phyloP scores from a whole-genome alignment of 2,888 invertebrate species.

The Noctua fimbriata region DNA sequence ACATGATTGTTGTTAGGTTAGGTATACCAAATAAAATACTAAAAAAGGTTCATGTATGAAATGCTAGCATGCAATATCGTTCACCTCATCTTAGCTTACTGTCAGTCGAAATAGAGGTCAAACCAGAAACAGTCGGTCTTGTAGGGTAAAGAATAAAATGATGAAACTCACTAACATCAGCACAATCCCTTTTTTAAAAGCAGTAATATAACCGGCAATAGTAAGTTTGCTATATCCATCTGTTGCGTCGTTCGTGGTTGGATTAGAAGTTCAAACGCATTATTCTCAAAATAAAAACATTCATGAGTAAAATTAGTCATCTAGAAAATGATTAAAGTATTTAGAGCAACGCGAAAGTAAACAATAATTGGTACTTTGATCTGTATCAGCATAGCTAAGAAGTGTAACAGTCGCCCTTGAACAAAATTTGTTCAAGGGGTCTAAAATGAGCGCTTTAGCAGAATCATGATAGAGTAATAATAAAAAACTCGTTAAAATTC shows the following conservation, averaged over 20 bases:
- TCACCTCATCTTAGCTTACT: not conserved
- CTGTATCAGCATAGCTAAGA: not conserved
- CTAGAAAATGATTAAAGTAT: slow-evolving; percentile 1
- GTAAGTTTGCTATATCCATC: not conserved
- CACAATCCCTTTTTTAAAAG: not conserved
- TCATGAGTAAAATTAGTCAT: not conserved
- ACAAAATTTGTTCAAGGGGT: not conserved
- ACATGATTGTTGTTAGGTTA: not conserved
- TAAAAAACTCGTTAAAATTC: not conserved
- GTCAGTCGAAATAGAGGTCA: not conserved
- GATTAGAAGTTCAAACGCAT: not conserved
- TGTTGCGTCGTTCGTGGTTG: slow-evolving; percentile 6
- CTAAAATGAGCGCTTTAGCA: not conserved
- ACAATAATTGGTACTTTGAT: not conserved
- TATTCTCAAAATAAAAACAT: slow-evolving; percentile 16
- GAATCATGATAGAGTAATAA: not conserved
- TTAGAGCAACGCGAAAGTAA: not conserved
- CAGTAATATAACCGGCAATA: not conserved
- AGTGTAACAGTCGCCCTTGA: not conserved
- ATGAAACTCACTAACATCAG: not conserved
- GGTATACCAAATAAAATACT: not conserved
- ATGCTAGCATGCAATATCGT: not conserved
- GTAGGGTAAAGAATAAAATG: not conserved
- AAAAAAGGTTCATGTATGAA: not conserved
- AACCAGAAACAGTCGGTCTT: too few relatives aligned